Evolutionary conservation across 2,888 invertebrate species (phyloP).

Genomic region (Drepana falcataria): DNA sequence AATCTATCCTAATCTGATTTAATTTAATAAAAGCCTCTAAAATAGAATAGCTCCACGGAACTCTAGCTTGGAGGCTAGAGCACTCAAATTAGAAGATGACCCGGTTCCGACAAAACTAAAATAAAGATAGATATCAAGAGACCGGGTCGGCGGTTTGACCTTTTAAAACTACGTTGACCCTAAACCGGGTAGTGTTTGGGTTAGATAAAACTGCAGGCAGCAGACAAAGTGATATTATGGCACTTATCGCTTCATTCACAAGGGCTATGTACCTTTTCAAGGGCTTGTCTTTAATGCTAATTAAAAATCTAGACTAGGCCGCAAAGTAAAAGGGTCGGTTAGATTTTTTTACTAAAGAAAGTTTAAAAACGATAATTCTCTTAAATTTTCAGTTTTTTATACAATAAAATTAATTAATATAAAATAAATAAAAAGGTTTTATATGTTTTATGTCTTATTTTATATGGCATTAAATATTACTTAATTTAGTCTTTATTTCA

Average conservation of each 20-base stretch:
- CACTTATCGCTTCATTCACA: background rate
- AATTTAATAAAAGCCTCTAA: background rate
- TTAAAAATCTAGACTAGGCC: too few relatives aligned
- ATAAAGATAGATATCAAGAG: constrained; percentile 41
- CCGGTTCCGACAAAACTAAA: constrained; percentile 37
- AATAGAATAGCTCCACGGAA: background rate
- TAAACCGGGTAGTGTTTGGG: constrained; percentile 10
- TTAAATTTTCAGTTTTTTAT: too few relatives aligned
- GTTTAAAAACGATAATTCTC: too few relatives aligned
- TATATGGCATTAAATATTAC: too few relatives aligned
- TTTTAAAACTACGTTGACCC: constrained; percentile 22
- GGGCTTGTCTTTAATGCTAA: too few relatives aligned
- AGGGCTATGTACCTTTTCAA: background rate
- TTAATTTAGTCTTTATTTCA: too few relatives aligned
- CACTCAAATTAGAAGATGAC: constrained; percentile 53
- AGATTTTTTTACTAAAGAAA: too few relatives aligned
- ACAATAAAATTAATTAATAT: too few relatives aligned
- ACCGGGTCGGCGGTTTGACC: constrained; percentile 23
- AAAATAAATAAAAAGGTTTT: too few relatives aligned
- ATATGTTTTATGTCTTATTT: too few relatives aligned
- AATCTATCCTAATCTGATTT: background rate
- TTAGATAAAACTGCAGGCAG: background rate
- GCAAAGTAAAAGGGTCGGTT: too few relatives aligned
- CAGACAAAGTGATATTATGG: background rate
- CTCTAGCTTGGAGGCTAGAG: constrained; percentile 9